A percentile compares a stretch with the other conserved stretches of the same genome.
phyloP scores from a whole-genome alignment of 1,140 invertebrate genomes.

The Oedothorax gibbosus region DNA sequence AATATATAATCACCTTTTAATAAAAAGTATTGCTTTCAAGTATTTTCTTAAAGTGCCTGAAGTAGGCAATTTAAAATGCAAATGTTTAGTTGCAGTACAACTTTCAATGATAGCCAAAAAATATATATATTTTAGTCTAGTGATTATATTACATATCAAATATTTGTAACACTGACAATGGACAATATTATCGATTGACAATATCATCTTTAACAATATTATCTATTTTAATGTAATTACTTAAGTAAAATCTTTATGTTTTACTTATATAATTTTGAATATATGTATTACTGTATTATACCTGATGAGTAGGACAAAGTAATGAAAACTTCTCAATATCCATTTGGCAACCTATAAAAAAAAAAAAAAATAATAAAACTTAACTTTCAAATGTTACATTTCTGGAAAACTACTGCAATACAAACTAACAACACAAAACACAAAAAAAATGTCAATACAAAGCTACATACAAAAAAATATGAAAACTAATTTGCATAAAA shows the following conservation, averaged over 20 bases:
- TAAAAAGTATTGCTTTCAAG: no score
- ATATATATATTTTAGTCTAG: neutral
- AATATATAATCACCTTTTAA: no score
- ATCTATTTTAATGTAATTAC: neutral
- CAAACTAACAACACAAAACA: no score
- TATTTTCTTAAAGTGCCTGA: no score
- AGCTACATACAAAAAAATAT: neutral
- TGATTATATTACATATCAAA: neutral
- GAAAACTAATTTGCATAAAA: no score
- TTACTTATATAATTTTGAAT: neutral
- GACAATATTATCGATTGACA: neutral
- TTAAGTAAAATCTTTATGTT: neutral
- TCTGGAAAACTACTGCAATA: no score
- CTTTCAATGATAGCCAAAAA: no score
- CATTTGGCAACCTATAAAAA: slow-evolving; percentile 62
- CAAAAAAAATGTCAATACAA: neutral
- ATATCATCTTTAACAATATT: neutral
- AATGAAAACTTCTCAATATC: slow-evolving; percentile 64
- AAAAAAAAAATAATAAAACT: no score
- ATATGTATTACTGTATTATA: slow-evolving; percentile 17
- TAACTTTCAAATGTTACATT: neutral
- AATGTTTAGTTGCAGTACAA: no score
- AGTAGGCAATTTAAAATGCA: no score
- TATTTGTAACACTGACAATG: neutral
- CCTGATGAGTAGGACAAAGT: slow-evolving; percentile 63